Base-by-base conservation (phyloP, 2,113 vertebrate genomes). In the Pseudorectes ferrugineus region DNA sequence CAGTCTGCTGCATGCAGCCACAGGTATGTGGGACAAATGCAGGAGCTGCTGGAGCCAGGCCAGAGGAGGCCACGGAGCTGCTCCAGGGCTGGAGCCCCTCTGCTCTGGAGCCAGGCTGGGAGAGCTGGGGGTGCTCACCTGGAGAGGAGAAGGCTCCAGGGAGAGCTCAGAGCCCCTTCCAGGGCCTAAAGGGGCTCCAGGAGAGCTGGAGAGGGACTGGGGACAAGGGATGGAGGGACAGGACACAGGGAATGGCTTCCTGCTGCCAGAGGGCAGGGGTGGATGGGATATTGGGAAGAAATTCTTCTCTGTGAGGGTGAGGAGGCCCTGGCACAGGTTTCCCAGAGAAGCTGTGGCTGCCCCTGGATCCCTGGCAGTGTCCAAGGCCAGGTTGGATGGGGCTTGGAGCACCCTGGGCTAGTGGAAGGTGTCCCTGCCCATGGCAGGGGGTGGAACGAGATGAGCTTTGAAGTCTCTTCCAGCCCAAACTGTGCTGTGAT, bases 301-400 rank as follows among this genome's bases (percentile, higher is more conserved):
- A 84, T 54, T 54, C 0, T 2, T 73, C 0, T 2, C 11, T 72
- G 4, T 33, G 48, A 46, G 48, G 22, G 5, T 54, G 38, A 5
- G 0, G 6, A 71, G 57, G 26, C 33, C 21, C 67, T 72, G 80
- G 46, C 33, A 21, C 57, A 62, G 55, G 22, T 1, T 52, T 8
- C 0, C 21, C 57, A 38, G 48, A 84, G 48, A 0, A 45, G 33
- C 57, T 62, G 46, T 54, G 48, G n/a, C n/a, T 87, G 46, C 28
- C 29, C n/a, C 38, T 55, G 70, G 10, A 54, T 70, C 46, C 40
- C 35, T 79, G 74, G 17, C 3, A 78, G 11, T 79, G 31, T 7
- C 1, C 5, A 1, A 65, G 75, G 25, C 6, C 17, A 35, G 49
- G 35, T 0, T 79, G 17, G 49, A 42, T 0, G 1, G 22, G 18